Evolutionary conservation across 2,888 invertebrate species (phyloP).

Genomic region (Thalpophila matura): DNA sequence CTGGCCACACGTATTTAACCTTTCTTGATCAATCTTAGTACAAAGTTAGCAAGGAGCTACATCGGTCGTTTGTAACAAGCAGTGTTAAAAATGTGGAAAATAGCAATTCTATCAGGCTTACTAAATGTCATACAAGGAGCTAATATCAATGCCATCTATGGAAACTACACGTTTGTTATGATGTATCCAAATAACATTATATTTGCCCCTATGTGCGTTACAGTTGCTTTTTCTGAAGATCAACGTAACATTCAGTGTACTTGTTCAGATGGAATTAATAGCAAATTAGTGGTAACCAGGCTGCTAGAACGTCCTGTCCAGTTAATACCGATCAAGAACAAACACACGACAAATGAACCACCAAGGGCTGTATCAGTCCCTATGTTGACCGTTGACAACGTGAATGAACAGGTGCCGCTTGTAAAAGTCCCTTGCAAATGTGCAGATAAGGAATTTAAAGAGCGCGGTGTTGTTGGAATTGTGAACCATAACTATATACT

Average conservation of each 20-base stretch:
- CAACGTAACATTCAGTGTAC: slow-evolving; percentile 19
- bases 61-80: neutral
- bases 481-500: slow-evolving; percentile 33
- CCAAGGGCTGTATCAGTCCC: slow-evolving; percentile 7
- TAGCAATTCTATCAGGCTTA: neutral
- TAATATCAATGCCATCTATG: slow-evolving; percentile 11
- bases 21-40: slow-evolving; percentile 3
- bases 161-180: slow-evolving; percentile 23
- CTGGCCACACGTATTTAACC: neutral
- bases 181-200: slow-evolving; percentile 16
- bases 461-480: slow-evolving; percentile 24
- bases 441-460: neutral
- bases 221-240: slow-evolving; percentile 22
- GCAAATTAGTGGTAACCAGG: slow-evolving; percentile 14
- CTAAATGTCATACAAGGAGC: slow-evolving; percentile 11
- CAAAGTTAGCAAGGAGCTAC: neutral
- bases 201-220: slow-evolving; percentile 10
- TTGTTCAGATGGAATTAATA: slow-evolving; percentile 25
- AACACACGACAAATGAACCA: too few relatives aligned
- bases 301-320: neutral
- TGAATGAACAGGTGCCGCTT: neutral
- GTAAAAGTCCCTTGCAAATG: slow-evolving; percentile 10
- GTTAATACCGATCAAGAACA: too few relatives aligned
- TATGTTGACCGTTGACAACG: slow-evolving; percentile 8
- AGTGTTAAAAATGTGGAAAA: slow-evolving; percentile 22